Evolutionary conservation across 2,797 vertebrate species (phyloP).

Genomic region (Zenarchopterus dispar): DNA sequence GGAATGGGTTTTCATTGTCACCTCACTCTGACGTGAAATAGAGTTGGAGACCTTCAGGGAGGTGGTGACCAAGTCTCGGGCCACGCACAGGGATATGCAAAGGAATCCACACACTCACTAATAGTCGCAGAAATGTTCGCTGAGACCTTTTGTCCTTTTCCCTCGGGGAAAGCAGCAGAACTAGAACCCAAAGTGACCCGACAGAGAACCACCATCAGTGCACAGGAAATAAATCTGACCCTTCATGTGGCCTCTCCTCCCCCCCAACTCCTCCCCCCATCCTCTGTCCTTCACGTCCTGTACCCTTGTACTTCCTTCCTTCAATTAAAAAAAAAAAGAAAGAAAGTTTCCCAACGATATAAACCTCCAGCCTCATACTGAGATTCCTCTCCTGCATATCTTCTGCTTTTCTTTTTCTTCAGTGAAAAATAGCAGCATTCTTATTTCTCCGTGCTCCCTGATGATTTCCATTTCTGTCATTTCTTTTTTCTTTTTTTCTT

Average conservation of each 20-base stretch:
- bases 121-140: slow-evolving; percentile 20
- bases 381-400: slow-evolving; percentile 17
- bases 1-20: slow-evolving; percentile 69
- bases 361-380: slow-evolving; percentile 10
- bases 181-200: slow-evolving; percentile 57
- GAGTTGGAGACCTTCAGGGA: slow-evolving; percentile 58
- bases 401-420: slow-evolving; percentile 28
- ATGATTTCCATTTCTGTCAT: slow-evolving; percentile 42
- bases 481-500: too few species aligned
- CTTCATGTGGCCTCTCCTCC: slow-evolving; percentile 61
- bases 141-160: slow-evolving; percentile 63
- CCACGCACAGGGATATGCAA: slow-evolving; percentile 7
- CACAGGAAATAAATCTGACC: slow-evolving; percentile 78
- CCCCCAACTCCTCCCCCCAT: slow-evolving; percentile 50
- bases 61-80: slow-evolving; percentile 40
- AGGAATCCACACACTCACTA: slow-evolving; percentile 3
- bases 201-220: slow-evolving; percentile 60
- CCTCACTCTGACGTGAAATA: slow-evolving; percentile 65
- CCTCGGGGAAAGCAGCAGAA: slow-evolving; percentile 56
- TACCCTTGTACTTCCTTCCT: slow-evolving; percentile 42
- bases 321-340: slow-evolving; percentile 34
- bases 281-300: slow-evolving; percentile 59
- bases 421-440: slow-evolving; percentile 24
- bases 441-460: not conserved
- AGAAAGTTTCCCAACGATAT: slow-evolving; percentile 16